Evolutionary conservation across 2,888 invertebrate genomes (phyloP).

Genomic region (Chironomus tentans): DNA sequence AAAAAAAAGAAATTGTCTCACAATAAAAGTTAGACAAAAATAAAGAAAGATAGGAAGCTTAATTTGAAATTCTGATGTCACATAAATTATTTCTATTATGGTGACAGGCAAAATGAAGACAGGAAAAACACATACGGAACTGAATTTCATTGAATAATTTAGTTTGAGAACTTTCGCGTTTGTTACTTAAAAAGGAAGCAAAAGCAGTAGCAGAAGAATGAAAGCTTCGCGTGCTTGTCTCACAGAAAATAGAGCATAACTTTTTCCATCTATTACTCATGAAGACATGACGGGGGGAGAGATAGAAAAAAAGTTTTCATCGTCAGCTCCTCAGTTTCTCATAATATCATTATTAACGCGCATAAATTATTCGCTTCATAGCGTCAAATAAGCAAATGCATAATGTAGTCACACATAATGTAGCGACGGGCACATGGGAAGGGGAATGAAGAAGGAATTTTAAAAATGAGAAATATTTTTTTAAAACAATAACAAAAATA

Average conservation of each 20-base stretch:
- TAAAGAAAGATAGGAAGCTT: background rate
- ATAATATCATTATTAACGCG: background rate
- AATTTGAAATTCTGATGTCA: constrained; percentile 6
- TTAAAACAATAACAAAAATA: background rate
- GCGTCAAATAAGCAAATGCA: background rate
- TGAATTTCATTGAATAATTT: background rate
- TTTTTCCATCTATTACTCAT: background rate
- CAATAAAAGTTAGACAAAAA: no score
- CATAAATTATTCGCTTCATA: background rate
- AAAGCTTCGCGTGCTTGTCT: background rate
- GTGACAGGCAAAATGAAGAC: background rate
- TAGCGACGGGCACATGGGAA: no score
- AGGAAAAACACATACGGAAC: background rate
- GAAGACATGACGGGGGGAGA: background rate
- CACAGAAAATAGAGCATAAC: background rate
- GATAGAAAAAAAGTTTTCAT: background rate
- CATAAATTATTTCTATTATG: background rate
- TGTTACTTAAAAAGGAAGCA: background rate
- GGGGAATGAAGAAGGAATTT: background rate
- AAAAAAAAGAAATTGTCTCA: background rate
- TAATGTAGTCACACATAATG: no score
- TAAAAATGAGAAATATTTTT: background rate
- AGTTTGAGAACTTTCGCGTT: background rate
- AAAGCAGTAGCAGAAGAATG: background rate
- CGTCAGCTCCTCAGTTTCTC: background rate